Conservation (phyloP, 2,797 vertebrate species). For the Huso huso region DNA sequence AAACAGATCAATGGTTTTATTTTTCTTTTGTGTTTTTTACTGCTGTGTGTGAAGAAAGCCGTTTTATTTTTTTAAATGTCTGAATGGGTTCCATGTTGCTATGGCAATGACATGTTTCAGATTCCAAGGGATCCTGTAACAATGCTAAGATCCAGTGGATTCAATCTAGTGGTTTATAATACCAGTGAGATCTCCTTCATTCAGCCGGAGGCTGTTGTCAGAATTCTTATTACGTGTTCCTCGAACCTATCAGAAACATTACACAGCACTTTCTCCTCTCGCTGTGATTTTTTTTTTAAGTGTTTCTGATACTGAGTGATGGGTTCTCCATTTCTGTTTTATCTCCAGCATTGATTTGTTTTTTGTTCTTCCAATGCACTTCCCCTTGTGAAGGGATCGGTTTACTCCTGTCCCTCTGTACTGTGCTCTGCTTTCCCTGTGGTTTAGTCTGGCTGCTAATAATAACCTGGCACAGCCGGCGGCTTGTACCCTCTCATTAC, state of each 20-base stretch:
- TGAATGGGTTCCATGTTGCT: background rate
- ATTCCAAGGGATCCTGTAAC: background rate
- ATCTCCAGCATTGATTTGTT: background rate
- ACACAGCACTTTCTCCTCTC: no score
- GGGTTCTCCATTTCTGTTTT: background rate
- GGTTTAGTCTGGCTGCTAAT: constrained; percentile 61
- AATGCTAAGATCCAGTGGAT: no score
- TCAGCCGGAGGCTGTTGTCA: no score
- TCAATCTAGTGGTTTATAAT: no score
- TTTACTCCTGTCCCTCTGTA: no score
- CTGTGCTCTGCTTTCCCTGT: constrained; percentile 28
- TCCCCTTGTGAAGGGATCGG: no score
- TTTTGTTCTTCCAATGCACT: background rate
- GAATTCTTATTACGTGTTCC: no score
- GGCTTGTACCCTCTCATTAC: constrained; percentile 68
- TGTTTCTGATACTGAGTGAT: background rate
- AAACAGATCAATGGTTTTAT: no score
- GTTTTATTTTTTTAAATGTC: background rate
- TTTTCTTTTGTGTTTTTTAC: no score
- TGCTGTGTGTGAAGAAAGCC: background rate
- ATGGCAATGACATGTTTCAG: background rate
- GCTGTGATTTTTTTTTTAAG: no score
- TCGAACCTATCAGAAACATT: no score
- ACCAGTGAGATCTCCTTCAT: no score
- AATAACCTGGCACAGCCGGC: constrained; percentile 58